These are phyloP conservation scores for Euwallacea fornicatus DNA, from an alignment of 1,140 invertebrate species.

Conservation along the genomic window DNA sequence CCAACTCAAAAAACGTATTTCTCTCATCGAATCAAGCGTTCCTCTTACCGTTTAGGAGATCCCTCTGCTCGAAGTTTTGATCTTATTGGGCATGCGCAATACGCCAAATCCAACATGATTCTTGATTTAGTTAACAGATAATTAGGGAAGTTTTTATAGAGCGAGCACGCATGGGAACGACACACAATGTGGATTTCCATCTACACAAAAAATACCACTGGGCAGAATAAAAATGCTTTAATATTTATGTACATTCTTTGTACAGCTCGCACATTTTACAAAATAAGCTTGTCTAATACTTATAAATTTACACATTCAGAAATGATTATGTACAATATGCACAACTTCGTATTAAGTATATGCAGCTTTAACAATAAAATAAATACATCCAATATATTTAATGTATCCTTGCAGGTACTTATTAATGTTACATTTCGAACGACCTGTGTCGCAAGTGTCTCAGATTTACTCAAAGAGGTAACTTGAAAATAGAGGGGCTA, in stretches of 20 bases:
- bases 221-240: slow-evolving; percentile 47
- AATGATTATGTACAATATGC: slow-evolving; percentile 46
- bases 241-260: slow-evolving; percentile 47
- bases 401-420: slow-evolving; percentile 36
- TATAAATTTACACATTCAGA: slow-evolving; percentile 31
- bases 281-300: slow-evolving; percentile 33
- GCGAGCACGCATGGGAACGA: no score
- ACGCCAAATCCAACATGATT: no score
- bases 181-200: neutral
- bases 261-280: slow-evolving; percentile 47
- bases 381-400: slow-evolving; percentile 28
- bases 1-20: no score
- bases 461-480: neutral
- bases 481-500: neutral
- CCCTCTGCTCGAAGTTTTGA: no score
- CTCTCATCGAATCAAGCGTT: no score
- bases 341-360: slow-evolving; percentile 30
- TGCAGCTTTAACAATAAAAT: slow-evolving; percentile 21
- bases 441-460: neutral
- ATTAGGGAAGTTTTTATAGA: no score
- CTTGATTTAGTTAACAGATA: no score
- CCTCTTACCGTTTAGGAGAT: no score
- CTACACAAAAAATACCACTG: slow-evolving; percentile 6
- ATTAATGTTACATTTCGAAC: slow-evolving; percentile 4
- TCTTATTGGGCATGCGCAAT: no score